phyloP scores from a whole-genome alignment of 2,888 invertebrate genomes.

The Hypselothyrea guttata region DNA sequence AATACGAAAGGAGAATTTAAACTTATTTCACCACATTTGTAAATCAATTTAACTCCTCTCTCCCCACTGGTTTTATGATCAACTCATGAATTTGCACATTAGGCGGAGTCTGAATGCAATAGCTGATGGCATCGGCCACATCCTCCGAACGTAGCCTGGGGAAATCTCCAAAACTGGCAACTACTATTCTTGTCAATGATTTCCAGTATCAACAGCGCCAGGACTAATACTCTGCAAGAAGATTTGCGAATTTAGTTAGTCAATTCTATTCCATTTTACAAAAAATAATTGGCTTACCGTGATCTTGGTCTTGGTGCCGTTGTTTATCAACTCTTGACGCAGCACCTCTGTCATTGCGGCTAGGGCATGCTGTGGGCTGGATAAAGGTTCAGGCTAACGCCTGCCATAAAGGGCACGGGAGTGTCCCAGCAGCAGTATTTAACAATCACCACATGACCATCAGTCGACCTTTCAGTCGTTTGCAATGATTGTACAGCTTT shows the following conservation, averaged over 20 bases:
- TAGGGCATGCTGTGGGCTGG: slow-evolving; percentile 38
- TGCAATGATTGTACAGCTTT: not conserved
- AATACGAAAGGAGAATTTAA: too few relatives aligned
- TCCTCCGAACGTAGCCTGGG: not conserved
- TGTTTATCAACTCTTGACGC: slow-evolving; percentile 1
- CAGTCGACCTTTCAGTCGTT: not conserved
- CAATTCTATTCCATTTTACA: too few relatives aligned
- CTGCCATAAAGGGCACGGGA: slow-evolving; percentile 25
- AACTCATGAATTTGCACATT: not conserved
- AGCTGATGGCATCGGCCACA: not conserved
- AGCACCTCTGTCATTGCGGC: not conserved
- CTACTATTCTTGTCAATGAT: not conserved
- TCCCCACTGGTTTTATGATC: not conserved
- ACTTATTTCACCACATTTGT: too few relatives aligned
- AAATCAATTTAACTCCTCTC: not conserved
- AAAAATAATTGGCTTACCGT: not conserved
- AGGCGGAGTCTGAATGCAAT: not conserved
- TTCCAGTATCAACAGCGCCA: not conserved
- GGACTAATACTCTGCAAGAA: not conserved
- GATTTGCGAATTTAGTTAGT: not conserved
- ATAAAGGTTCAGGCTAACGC: not conserved
- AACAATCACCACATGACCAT: not conserved
- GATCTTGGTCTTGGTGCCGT: not conserved
- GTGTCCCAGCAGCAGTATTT: slow-evolving; percentile 62
- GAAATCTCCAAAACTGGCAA: not conserved